Percentiles rank a stretch among this genome's conserved stretches.
Conservation (phyloP, 2,888 invertebrate genomes). For the Meandrusa payeni region DNA sequence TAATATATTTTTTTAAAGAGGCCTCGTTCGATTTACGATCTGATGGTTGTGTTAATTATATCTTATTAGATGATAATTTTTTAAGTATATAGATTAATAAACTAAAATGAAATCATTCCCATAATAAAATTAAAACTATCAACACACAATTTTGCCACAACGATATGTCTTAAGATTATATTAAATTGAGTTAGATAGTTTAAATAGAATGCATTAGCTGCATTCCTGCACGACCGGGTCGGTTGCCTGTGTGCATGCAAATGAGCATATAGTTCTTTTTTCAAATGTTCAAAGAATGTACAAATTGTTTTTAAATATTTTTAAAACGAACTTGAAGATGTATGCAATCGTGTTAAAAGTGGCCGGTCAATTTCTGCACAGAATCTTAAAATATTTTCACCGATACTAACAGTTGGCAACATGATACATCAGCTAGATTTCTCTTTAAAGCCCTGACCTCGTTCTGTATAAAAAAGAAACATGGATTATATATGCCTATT, state of each 20-base stretch:
- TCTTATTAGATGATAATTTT: conserved; percentile 5
- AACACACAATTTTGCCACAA: too few species aligned
- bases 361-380: conserved; percentile 12
- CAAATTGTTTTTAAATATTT: conserved; percentile 17
- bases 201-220: not conserved
- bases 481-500: not conserved
- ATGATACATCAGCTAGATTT: conserved; percentile 31
- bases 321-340: conserved; percentile 10
- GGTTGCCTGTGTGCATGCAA: conserved; percentile 6
- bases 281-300: conserved; percentile 1
- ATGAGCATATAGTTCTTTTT: not conserved
- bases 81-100: too few species aligned
- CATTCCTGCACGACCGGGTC: conserved; percentile 1
- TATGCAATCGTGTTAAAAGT: conserved; percentile 14
- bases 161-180: too few species aligned
- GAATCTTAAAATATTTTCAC: conserved; percentile 23
- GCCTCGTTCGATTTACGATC: too few species aligned
- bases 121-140: too few species aligned
- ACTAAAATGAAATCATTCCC: not conserved
- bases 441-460: conserved; percentile 37
- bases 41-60: too few species aligned
- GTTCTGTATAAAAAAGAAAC: conserved; percentile 24
- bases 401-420: conserved; percentile 23
- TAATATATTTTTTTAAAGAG: too few species aligned
- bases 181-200: too few species aligned